phyloP scores from a whole-genome alignment of 1,140 invertebrate species.

The Arion vulgaris region DNA sequence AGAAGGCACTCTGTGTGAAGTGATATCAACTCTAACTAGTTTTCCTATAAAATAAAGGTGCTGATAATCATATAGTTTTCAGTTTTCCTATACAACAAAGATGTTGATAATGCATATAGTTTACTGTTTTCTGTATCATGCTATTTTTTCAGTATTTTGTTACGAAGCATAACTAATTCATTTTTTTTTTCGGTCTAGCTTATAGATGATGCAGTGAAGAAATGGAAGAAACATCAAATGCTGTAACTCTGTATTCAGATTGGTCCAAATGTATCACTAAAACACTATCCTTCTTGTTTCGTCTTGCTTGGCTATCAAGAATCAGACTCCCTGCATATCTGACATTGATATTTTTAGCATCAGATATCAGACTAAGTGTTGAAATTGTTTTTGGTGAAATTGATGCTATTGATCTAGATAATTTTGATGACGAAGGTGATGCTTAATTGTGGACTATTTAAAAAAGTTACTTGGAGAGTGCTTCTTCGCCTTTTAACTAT shows the following conservation, averaged over 20 bases:
- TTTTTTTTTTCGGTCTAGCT: neutral
- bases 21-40: no score
- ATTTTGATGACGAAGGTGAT: slow-evolving; percentile 5
- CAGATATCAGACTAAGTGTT: slow-evolving; percentile 32
- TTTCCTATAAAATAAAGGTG: no score
- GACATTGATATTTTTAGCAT: slow-evolving; percentile 28
- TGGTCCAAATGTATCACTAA: slow-evolving; percentile 19
- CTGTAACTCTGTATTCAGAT: slow-evolving; percentile 20
- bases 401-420: slow-evolving; percentile 5
- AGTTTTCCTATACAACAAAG: no score
- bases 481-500: neutral
- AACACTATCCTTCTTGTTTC: slow-evolving; percentile 26
- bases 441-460: neutral
- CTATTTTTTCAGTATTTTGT: neutral
- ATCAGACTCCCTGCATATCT: slow-evolving; percentile 31
- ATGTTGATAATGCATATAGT: no score
- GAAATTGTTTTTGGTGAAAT: slow-evolving; percentile 16
- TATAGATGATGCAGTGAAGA: neutral
- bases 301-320: slow-evolving; percentile 29
- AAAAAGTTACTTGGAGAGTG: neutral
- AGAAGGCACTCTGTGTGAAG: no score
- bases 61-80: no score
- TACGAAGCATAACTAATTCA: neutral
- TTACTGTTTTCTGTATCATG: neutral
- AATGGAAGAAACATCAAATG: slow-evolving; percentile 26